phyloP scores from a whole-genome alignment of 1,140 invertebrate genomes.

The Papilio aristodemus region DNA sequence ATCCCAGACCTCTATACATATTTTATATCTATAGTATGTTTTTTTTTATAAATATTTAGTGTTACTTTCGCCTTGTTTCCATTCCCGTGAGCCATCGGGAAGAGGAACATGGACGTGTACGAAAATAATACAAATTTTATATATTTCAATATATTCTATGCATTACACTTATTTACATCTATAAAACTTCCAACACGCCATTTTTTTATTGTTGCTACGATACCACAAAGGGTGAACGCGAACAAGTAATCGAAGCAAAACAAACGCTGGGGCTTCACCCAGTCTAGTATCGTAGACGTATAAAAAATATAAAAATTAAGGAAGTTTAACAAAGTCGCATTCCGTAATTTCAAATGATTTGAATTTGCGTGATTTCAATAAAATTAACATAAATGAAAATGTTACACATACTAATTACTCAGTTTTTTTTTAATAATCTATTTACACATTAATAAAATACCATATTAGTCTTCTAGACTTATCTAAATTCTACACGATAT shows the following conservation, averaged over 20 bases:
- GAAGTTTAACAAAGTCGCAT: slow-evolving; percentile 5
- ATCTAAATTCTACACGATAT: slow-evolving; percentile 32
- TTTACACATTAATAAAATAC: slow-evolving; percentile 42
- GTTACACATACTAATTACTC: not conserved
- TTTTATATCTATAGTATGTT: slow-evolving; percentile 33
- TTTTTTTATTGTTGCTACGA: slow-evolving; percentile 14
- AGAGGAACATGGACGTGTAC: slow-evolving; percentile 49
- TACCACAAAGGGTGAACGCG: slow-evolving; percentile 6
- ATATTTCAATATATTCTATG: slow-evolving; percentile 19
- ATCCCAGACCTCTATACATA: slow-evolving; percentile 44
- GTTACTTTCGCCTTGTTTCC: slow-evolving; percentile 43
- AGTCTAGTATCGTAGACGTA: slow-evolving; percentile 20
- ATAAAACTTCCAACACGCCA: slow-evolving; percentile 33
- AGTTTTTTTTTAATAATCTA: slow-evolving; percentile 34
- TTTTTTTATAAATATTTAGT: slow-evolving; percentile 13
- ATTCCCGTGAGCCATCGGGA: slow-evolving; percentile 60
- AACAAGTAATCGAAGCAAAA: slow-evolving; percentile 16
- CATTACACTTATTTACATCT: slow-evolving; percentile 32
- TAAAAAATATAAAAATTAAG: slow-evolving; percentile 24
- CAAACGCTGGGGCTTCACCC: not conserved
- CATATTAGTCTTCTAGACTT: slow-evolving; percentile 31
- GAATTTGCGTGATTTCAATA: not conserved
- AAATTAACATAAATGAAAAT: too few species aligned
- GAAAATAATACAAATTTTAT: slow-evolving; percentile 64
- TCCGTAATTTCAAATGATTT: not conserved